Conservation (phyloP, 2,888 invertebrate genomes). For the Tinea pellionella region DNA sequence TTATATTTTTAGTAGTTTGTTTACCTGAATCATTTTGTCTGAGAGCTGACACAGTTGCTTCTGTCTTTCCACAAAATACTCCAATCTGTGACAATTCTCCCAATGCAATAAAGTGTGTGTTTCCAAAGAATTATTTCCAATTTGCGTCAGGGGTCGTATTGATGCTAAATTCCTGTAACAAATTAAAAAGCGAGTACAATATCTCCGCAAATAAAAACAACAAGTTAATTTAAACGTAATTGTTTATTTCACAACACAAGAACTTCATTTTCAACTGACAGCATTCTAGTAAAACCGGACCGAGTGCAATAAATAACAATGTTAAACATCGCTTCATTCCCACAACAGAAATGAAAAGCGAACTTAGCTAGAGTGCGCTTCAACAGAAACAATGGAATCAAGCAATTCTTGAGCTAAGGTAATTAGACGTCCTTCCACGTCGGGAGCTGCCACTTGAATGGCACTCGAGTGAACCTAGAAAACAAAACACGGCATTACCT, state of each 20-base stretch:
- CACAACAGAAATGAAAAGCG: constrained; percentile 38
- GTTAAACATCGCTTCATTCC: neutral
- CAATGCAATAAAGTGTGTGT: constrained; percentile 58
- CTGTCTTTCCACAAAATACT: constrained; percentile 78
- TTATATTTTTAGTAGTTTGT: too few relatives aligned
- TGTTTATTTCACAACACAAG: neutral
- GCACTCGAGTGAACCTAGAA: constrained; percentile 23
- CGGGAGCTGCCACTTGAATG: constrained; percentile 50
- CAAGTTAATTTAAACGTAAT: neutral
- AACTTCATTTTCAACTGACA: neutral
- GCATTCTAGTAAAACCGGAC: neutral
- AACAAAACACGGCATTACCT: constrained; percentile 66
- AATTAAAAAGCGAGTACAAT: neutral
- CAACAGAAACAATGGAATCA: constrained; percentile 38
- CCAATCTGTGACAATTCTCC: constrained; percentile 76
- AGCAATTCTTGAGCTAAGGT: constrained; percentile 29
- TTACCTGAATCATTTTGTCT: constrained; percentile 76
- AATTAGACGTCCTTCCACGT: constrained; percentile 60
- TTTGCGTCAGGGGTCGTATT: constrained; percentile 26
- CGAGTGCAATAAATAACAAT: neutral
- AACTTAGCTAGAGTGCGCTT: constrained; percentile 41
- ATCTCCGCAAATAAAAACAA: neutral
- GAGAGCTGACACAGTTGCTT: constrained; percentile 79
- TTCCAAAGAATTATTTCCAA: constrained; percentile 44
- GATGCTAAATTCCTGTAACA: constrained; percentile 56